These are phyloP conservation scores for Psephotus haematonotus DNA, from an alignment of 2,113 vertebrate species.

Conservation along the genomic window DNA sequence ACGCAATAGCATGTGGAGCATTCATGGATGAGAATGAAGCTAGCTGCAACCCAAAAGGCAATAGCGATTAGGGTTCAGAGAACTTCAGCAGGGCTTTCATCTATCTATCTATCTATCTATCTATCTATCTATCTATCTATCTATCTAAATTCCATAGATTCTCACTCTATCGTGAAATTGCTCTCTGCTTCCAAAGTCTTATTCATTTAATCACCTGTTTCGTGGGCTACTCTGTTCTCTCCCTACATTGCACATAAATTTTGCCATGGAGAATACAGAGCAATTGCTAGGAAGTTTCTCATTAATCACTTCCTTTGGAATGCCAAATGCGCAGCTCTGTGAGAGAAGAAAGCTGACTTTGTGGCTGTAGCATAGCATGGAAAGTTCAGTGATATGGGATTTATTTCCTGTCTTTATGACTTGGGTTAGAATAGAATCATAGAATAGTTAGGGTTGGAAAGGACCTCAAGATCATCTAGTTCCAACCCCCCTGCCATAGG, in stretches of 20 bases:
- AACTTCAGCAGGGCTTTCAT: constrained; percentile 5
- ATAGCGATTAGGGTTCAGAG: not conserved
- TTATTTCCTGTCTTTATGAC: not conserved
- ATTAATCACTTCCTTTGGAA: not conserved
- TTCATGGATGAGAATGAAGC: not conserved
- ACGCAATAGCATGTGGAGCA: not conserved
- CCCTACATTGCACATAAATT: not conserved
- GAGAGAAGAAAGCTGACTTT: constrained; percentile 37
- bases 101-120: not conserved
- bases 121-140: not conserved
- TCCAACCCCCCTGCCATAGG: too few species aligned
- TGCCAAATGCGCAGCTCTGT: not conserved
- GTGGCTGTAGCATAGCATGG: not conserved
- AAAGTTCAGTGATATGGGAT: not conserved
- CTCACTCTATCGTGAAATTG: constrained; percentile 41
- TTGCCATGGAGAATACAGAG: not conserved
- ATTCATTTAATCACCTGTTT: not conserved
- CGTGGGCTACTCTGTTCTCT: not conserved
- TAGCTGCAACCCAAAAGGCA: not conserved
- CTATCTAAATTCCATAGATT: constrained; percentile 2
- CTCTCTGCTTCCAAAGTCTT: not conserved
- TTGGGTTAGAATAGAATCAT: not conserved
- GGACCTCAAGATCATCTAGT: too few species aligned
- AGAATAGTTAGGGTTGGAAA: too few species aligned
- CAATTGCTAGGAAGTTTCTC: not conserved